phyloP scores from a whole-genome alignment of 2,797 vertebrate genomes.

The Prionace glauca region DNA sequence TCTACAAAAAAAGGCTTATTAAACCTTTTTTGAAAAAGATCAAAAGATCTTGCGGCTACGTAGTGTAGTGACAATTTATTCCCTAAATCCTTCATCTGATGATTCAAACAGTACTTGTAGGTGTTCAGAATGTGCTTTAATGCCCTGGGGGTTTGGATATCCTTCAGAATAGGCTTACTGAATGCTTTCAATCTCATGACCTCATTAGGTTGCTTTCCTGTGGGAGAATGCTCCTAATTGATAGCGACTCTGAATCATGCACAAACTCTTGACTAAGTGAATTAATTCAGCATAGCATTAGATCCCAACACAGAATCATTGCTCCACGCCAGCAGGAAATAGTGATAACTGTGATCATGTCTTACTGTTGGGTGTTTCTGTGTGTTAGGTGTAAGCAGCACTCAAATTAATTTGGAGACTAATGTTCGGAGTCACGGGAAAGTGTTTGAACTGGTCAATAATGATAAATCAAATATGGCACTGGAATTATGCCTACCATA shows the following conservation, averaged over 20 bases:
- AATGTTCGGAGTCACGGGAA: neutral
- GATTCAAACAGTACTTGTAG: constrained; percentile 11
- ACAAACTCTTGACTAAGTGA: constrained; percentile 3
- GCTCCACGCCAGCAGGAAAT: neutral
- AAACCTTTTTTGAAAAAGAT: constrained; percentile 20
- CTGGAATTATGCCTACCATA: neutral
- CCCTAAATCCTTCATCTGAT: constrained; percentile 22
- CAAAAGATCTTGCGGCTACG: neutral
- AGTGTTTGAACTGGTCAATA: neutral
- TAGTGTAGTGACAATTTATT: constrained; percentile 21
- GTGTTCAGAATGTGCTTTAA: constrained; percentile 28
- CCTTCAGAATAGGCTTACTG: neutral
- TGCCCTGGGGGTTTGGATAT: neutral
- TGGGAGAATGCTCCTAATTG: constrained; percentile 13
- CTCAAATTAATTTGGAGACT: neutral
- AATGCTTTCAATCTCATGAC: constrained; percentile 29
- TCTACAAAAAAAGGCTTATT: neutral
- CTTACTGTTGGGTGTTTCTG: neutral
- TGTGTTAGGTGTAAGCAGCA: neutral
- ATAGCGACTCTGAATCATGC: neutral
- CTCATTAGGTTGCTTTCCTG: constrained; percentile 33
- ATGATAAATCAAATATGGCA: neutral
- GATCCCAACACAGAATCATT: neutral
- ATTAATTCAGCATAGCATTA: constrained; percentile 14
- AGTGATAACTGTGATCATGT: too few relatives aligned